Percentiles rank a stretch among this genome's conserved stretches.
These are phyloP conservation scores for Melanotaenia duboulayi DNA, from an alignment of 2,113 vertebrate genomes.

Conservation along the genomic window DNA sequence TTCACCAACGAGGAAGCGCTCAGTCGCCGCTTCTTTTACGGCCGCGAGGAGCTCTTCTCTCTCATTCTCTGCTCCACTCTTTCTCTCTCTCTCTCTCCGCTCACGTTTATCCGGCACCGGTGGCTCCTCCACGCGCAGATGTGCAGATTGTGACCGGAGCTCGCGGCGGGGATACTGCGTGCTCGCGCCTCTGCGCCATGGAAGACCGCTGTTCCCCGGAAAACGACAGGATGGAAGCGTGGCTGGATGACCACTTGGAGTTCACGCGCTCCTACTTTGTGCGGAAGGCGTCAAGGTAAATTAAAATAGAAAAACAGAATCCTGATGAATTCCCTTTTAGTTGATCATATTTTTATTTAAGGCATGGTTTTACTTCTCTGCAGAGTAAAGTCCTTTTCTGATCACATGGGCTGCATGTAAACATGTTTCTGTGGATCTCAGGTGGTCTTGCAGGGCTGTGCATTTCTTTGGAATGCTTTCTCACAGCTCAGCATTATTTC, in stretches of 20 bases:
- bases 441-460: neutral
- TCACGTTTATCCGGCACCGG: neutral
- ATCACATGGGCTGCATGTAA: too few species aligned
- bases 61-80: neutral
- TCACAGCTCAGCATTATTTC: neutral
- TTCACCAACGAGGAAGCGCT: constrained; percentile 60
- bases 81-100: neutral
- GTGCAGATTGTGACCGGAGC: constrained; percentile 33
- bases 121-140: constrained; percentile 5
- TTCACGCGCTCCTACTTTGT: constrained; percentile 93
- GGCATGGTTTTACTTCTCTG: too few species aligned
- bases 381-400: too few species aligned
- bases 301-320: too few species aligned
- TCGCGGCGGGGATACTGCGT: constrained; percentile 19
- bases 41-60: constrained; percentile 1
- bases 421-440: too few species aligned
- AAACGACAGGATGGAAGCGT: constrained; percentile 89
- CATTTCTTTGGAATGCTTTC: neutral
- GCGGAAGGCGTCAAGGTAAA: constrained; percentile 91
- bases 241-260: constrained; percentile 94
- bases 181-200: constrained; percentile 72
- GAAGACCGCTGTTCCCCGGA: constrained; percentile 76
- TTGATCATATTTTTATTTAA: too few species aligned
- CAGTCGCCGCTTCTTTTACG: constrained; percentile 31
- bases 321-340: too few species aligned